Evolutionary conservation across 2,113 vertebrate species (phyloP).

Genomic region (Pseudorhombus dupliciocellatus): DNA sequence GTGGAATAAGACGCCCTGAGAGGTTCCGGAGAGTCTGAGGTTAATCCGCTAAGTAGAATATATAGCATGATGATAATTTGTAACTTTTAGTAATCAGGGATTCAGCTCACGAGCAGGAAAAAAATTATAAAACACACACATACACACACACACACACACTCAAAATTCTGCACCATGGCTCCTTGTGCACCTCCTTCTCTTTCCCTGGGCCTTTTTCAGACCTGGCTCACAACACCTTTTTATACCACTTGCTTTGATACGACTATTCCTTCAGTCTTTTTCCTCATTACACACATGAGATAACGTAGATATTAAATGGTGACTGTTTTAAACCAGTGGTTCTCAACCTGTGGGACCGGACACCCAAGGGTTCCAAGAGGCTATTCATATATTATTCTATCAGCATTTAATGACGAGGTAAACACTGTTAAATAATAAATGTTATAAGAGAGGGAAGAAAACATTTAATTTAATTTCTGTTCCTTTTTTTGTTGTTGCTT

Average conservation of each 20-base stretch:
- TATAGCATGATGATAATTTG: neutral
- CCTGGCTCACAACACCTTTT: neutral
- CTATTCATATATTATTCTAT: no score
- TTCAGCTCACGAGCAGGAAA: constrained; percentile 50
- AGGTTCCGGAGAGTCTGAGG: constrained; percentile 52
- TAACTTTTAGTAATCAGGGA: constrained; percentile 49
- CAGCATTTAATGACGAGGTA: no score
- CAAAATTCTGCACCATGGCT: neutral
- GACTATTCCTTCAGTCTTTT: neutral
- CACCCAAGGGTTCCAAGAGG: no score
- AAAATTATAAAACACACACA: constrained; percentile 50
- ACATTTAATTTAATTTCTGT: no score
- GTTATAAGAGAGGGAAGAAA: no score
- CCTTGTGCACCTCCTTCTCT: neutral
- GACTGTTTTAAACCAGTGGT: neutral
- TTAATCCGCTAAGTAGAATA: constrained; percentile 67
- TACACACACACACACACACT: neutral
- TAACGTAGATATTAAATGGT: neutral
- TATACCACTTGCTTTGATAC: neutral
- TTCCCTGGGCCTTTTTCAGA: neutral
- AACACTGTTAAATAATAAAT: neutral
- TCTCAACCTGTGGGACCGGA: neutral
- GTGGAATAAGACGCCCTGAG: constrained; percentile 44
- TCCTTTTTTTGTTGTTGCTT: neutral
- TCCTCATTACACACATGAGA: neutral